Percentiles rank a stretch among this genome's conserved stretches.
phyloP scores from a whole-genome alignment of 2,888 invertebrate species.

The Drosophila rellima region DNA sequence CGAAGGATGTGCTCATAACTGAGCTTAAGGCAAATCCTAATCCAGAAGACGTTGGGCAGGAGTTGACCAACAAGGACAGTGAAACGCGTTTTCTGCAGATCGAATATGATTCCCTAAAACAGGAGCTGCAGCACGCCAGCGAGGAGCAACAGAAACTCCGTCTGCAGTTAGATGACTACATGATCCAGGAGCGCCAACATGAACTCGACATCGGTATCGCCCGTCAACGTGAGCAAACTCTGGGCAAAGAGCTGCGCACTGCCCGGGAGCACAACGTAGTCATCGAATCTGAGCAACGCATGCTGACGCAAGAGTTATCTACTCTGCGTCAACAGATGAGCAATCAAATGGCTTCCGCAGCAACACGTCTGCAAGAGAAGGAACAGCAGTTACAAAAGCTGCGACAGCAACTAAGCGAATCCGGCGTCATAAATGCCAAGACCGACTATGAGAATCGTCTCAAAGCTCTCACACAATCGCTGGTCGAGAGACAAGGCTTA shows the following conservation, averaged over 20 bases:
- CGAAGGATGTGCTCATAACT: slow-evolving; percentile 91
- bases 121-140: slow-evolving; percentile 74
- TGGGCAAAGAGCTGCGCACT: slow-evolving; percentile 74
- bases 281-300: slow-evolving; percentile 83
- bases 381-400: slow-evolving; percentile 80
- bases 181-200: slow-evolving; percentile 62
- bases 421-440: slow-evolving; percentile 74
- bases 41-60: slow-evolving; percentile 14
- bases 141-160: slow-evolving; percentile 73
- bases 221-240: slow-evolving; percentile 65
- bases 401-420: slow-evolving; percentile 47
- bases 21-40: slow-evolving; percentile 86
- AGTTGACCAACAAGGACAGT: slow-evolving; percentile 62
- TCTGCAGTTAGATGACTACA: slow-evolving; percentile 72
- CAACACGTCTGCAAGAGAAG: slow-evolving; percentile 79
- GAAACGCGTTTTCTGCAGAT: slow-evolving; percentile 85
- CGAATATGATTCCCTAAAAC: slow-evolving; percentile 88
- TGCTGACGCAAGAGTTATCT: slow-evolving; percentile 84
- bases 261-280: slow-evolving; percentile 86
- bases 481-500: slow-evolving; percentile 94
- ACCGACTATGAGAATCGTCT: slow-evolving; percentile 84
- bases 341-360: slow-evolving; percentile 80
- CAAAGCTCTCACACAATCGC: slow-evolving; percentile 91
- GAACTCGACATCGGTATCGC: slow-evolving; percentile 56
- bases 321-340: slow-evolving; percentile 85